Base-by-base conservation (phyloP, 2,888 invertebrate species). In the Anodontia alba region DNA sequence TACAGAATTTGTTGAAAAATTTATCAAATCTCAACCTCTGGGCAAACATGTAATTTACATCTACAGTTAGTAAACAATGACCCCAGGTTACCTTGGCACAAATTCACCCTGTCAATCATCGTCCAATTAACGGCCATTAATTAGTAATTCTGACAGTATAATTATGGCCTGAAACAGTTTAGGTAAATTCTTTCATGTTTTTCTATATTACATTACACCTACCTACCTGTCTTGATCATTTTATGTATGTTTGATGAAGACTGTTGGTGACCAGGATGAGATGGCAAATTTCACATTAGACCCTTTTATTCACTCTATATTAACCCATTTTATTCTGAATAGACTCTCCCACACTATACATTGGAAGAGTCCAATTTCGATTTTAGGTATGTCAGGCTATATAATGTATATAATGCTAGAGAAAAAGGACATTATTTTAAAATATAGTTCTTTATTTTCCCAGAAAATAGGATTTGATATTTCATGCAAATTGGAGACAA, bases 111-210 rank as follows among this genome's bases (percentile, higher is more conserved):
- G 54, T 54, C 54, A 54, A 54, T 54, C 54, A 54, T n/a, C n/a
- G 54, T 54, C 54, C 54, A 54, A 54, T 54, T 54, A 54, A 26
- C 26, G 54, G 26, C 26, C 54, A 54, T 54, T 54, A 54, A 54
- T 54, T 54, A 54, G 54, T 54, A 54, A 54, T 54, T 54, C 54
- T 20, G 54, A 54, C 54, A 54, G 20, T 54, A 46, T 54, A 54
- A 54, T 26, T 26, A 54, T 54, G n/a, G 54, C 54, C 54, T 54
- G 7, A 54, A 54, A 26, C 54, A 26, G 23, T 54, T 26, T 54
- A 54, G 2, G 1, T 54, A n/a, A 54, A 54, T 54, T 54, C 54
- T 54, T 54, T 54, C 26, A 54, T 23, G 54, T 54, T 54, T 54
- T 54, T 54, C 54, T 54, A 8, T 54, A 26, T 54, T 26, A 26